Conservation (phyloP, 2,888 invertebrate species). For the Priapulus caudatus region DNA sequence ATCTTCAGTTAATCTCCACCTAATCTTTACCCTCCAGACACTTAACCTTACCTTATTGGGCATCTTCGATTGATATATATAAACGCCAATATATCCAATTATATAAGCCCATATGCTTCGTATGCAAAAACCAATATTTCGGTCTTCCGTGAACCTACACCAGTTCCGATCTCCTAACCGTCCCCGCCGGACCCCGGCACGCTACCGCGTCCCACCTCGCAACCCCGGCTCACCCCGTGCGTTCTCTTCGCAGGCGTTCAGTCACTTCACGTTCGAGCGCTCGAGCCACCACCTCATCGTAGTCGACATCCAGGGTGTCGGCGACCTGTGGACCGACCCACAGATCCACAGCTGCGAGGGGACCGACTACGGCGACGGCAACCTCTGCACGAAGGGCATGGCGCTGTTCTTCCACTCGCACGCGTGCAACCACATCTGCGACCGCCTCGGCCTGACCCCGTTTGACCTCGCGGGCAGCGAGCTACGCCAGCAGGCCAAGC, state of each 20-base stretch:
- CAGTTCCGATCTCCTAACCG: too few species aligned
- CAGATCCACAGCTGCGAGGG: conserved; percentile 46
- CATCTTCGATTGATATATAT: too few species aligned
- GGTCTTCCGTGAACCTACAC: too few species aligned
- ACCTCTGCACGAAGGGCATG: conserved; percentile 47
- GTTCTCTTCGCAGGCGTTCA: conserved; percentile 44
- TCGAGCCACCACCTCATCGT: conserved; percentile 48
- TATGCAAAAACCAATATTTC: too few species aligned
- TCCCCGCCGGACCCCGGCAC: too few species aligned
- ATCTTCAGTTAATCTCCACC: too few species aligned
- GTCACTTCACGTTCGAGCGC: conserved; percentile 48
- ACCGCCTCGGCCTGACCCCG: conserved; percentile 41
- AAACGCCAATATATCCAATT: too few species aligned
- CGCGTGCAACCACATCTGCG: conserved; percentile 45
- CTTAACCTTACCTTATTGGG: too few species aligned
- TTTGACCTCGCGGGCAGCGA: conserved; percentile 44
- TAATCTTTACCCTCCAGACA: too few species aligned
- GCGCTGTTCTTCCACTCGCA: conserved; percentile 49
- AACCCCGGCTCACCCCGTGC: too few species aligned
- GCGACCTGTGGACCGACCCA: conserved; percentile 48
- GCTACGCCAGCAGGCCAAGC: conserved; percentile 17
- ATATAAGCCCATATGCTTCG: too few species aligned
- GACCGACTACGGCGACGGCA: conserved; percentile 45
- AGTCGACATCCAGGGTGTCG: conserved; percentile 48
- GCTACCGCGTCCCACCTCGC: too few species aligned